A percentile compares a stretch with the other conserved stretches of the same genome.
Conservation (phyloP, 30 jellyfish, hydroid and myxozoan genomes). For the Cassiopea andromeda region DNA sequence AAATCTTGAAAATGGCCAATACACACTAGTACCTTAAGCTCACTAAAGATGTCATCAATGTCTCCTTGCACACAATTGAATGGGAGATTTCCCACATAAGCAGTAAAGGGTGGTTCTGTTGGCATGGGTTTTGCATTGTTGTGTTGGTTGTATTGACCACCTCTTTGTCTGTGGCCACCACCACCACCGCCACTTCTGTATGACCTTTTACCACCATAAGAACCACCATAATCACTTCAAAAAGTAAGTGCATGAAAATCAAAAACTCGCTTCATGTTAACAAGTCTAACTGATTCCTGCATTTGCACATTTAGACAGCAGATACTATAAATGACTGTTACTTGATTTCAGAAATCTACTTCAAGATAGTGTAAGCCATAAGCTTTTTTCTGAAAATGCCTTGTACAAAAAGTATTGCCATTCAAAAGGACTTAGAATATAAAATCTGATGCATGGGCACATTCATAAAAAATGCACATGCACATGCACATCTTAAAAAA, state of each 20-base stretch:
- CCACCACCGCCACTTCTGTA: constrained; percentile 77
- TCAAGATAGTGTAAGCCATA: no score
- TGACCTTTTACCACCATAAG: constrained; percentile 78
- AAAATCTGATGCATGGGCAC: no score
- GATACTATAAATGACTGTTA: no score
- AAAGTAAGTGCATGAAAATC: neutral
- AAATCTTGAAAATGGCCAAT: neutral
- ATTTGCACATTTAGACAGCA: no score
- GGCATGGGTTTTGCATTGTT: constrained; percentile 70
- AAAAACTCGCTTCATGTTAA: neutral
- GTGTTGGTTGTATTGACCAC: constrained; percentile 64
- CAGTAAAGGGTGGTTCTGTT: constrained; percentile 91
- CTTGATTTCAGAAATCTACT: no score
- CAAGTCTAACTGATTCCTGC: no score
- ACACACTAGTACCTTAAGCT: constrained; percentile 69
- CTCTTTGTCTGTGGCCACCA: constrained; percentile 64
- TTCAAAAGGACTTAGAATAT: no score
- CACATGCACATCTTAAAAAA: no score
- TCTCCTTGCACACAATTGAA: constrained; percentile 98
- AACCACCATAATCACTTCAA: constrained; percentile 84
- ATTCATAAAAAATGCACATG: no score
- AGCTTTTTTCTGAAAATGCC: no score
- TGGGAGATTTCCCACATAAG: constrained; percentile 98
- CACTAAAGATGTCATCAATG: constrained; percentile 87
- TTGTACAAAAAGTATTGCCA: no score